These are phyloP conservation scores for human (Homo sapiens) DNA, from an alignment of 2,113 vertebrate species.

Conservation along the genomic window GRCh38 chr15:54210001-54210500, in stretches of 20 bases:
- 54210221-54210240: no score
- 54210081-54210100: background rate
- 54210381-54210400: background rate
- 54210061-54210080: constrained; percentile 7
- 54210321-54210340: background rate
- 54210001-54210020: background rate
- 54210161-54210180: background rate
- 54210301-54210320: background rate
- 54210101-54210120: background rate
- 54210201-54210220: no score
- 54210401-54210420: constrained; percentile 23
- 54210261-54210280: background rate
- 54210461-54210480: background rate
- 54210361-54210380: background rate
- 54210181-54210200: background rate
- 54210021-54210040: background rate
- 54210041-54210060: background rate
- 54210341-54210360: constrained; percentile 11
- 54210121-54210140: background rate
- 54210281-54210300: constrained; percentile 2
- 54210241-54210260: no score
- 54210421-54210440: background rate
- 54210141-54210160: background rate
- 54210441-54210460: constrained; percentile 4
- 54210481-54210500: background rate